Base-by-base conservation (phyloP, 2,888 invertebrate genomes). In the Scelioninae gen. 1 region DNA sequence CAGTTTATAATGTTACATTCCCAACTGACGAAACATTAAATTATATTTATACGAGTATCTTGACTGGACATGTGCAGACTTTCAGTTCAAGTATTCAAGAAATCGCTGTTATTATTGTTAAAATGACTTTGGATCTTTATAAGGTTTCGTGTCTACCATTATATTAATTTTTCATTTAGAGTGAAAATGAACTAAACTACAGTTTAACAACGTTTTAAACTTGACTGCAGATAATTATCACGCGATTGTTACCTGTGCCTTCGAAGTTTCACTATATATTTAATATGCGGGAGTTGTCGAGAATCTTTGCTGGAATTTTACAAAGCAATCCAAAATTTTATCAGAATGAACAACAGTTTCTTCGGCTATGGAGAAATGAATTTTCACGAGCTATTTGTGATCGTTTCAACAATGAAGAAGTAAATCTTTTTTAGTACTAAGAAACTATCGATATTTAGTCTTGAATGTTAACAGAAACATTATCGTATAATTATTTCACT, bases 191-290 rank as follows among this genome's bases (percentile, higher is more conserved):
- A 8, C 15, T 15, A 15, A 45, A 13, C 43, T 62, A 34, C 15
- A 60, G 16, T 9, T 74, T 29, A 69, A 72, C 29, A 40, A 56
- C 62, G 65, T 40, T 34, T 15, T 9, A 55, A 55, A 34, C 55
- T 55, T 32, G 10, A 34, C 87, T 89, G 13, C 89, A 96, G 96
- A 93, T 94, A 86, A 94, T 97, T 47, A 95, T 96, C 80, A 93
- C 94, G 16, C 96, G 97, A 82, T 93, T 98, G 66, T 97, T 98
- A 0, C 97, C 98, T 0, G 98, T 98, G 0, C 98, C 98, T 0
- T 96, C 96, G 5, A 98, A 97, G 92, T 98, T 98, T 93, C 98
- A 98, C 93, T 98, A 98, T 93, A 96, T 98, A 86, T 98, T 98
- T 93, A 98, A 98, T 93, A 94, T 98, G 92, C 95, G 98, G 55